Evolutionary conservation across 2,797 vertebrate species (phyloP).

Genomic region (Sternarchorhynchus goeldii): DNA sequence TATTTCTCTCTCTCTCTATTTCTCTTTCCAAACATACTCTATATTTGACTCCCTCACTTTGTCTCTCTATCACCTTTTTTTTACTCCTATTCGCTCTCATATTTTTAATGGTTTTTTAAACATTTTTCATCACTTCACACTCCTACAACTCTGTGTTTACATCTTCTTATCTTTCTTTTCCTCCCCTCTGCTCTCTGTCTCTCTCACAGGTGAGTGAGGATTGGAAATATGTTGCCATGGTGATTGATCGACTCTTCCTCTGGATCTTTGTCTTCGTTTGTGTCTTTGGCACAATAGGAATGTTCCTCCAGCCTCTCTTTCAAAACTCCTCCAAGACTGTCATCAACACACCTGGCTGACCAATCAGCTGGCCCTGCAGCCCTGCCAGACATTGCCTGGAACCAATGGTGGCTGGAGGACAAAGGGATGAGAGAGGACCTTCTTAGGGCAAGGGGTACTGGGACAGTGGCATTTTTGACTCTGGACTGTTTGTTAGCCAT

Average conservation of each 20-base stretch:
- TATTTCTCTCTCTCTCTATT: conserved; percentile 51
- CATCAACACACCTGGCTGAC: conserved; percentile 76
- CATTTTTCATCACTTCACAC: not conserved
- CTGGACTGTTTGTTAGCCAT: conserved; percentile 66
- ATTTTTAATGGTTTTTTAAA: too few relatives aligned
- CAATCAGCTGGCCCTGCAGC: conserved; percentile 14
- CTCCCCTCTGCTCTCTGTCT: conserved; percentile 1
- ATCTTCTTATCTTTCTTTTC: conserved; percentile 19
- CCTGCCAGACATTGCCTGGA: conserved; percentile 57
- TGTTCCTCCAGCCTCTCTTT: conserved; percentile 97
- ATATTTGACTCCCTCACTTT: conserved; percentile 31
- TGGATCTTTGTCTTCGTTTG: conserved; percentile 98
- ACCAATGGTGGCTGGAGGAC: conserved; percentile 62
- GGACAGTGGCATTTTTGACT: conserved; percentile 60
- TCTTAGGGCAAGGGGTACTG: conserved; percentile 50
- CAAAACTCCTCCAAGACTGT: conserved; percentile 90
- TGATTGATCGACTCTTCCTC: conserved; percentile 96
- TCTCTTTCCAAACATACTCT: conserved; percentile 33
- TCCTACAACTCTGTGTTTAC: too few relatives aligned
- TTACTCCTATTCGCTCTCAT: too few relatives aligned
- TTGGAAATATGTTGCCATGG: conserved; percentile 99
- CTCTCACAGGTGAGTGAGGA: conserved; percentile 90
- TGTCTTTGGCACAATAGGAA: conserved; percentile 91
- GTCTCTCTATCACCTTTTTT: conserved; percentile 44
- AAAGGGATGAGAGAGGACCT: conserved; percentile 40